Percentiles rank a stretch among this genome's conserved stretches.
phyloP scores from a whole-genome alignment of 2,113 vertebrate species.

The Misgurnus anguillicaudatus region DNA sequence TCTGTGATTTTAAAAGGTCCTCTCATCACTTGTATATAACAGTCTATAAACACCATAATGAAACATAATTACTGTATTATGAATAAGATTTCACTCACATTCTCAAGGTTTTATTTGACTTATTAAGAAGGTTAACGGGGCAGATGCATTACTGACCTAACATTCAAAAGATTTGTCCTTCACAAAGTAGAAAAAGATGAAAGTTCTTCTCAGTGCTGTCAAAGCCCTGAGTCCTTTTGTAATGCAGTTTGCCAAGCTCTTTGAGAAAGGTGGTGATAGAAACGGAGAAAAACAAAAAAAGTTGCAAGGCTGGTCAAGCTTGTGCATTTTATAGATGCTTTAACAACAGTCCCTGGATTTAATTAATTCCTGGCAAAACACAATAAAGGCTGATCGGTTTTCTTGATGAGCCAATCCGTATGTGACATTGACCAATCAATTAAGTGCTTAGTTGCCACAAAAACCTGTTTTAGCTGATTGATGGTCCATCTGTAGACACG shows the following conservation, averaged over 20 bases:
- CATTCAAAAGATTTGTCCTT: slow-evolving; percentile 20
- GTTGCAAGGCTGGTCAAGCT: slow-evolving; percentile 13
- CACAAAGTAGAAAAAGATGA: neutral
- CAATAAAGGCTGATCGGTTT: neutral
- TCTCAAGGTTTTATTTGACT: slow-evolving; percentile 32
- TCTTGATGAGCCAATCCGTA: slow-evolving; percentile 22
- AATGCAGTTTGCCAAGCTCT: neutral
- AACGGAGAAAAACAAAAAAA: neutral
- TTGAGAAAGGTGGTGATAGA: neutral
- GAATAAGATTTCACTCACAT: neutral
- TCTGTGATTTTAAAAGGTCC: too few species aligned
- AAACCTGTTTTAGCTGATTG: slow-evolving; percentile 19
- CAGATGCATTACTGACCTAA: slow-evolving; percentile 23
- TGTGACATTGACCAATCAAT: neutral
- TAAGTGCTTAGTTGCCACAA: slow-evolving; percentile 44
- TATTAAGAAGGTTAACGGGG: slow-evolving; percentile 33
- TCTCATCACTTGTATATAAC: too few species aligned
- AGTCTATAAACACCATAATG: neutral
- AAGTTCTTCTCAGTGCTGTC: slow-evolving; percentile 16
- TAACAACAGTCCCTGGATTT: neutral
- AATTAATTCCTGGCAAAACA: slow-evolving; percentile 8
- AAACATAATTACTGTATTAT: neutral
- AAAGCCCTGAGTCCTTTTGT: neutral
- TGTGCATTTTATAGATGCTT: neutral
- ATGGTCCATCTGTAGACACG: neutral